phyloP scores from a whole-genome alignment of 2,797 vertebrate species.

The Sebastes matsubarae region DNA sequence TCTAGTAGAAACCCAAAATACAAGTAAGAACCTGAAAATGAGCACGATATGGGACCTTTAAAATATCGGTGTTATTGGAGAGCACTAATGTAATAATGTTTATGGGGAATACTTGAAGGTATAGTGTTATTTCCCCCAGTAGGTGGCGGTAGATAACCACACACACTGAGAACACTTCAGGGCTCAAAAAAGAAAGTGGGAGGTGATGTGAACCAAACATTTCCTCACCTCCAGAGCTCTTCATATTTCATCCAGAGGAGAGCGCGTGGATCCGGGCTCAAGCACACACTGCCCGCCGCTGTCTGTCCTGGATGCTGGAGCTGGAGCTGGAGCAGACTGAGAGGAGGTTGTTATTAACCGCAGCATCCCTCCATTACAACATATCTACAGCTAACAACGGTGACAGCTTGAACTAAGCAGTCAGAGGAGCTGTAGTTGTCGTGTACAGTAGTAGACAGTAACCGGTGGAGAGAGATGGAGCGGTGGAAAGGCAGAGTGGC shows the following conservation, averaged over 20 bases:
- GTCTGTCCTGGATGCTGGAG: constrained; percentile 65
- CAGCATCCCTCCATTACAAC: constrained; percentile 31
- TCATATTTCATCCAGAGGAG: constrained; percentile 73
- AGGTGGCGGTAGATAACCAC: constrained; percentile 35
- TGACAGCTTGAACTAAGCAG: neutral
- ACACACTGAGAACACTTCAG: neutral
- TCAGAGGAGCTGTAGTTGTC: neutral
- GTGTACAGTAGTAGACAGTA: neutral
- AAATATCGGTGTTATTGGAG: too few relatives aligned
- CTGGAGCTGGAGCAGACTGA: constrained; percentile 22
- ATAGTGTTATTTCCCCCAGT: constrained; percentile 17
- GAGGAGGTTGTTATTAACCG: constrained; percentile 13
- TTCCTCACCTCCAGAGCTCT: constrained; percentile 33
- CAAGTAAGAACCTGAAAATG: too few relatives aligned
- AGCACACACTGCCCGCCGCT: constrained; percentile 34
- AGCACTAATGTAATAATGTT: neutral
- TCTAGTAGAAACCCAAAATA: too few relatives aligned
- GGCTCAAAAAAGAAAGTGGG: constrained; percentile 59
- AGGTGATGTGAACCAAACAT: constrained; percentile 64
- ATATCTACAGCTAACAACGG: neutral
- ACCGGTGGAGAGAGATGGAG: constrained; percentile 83
- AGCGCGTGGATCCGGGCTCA: constrained; percentile 69
- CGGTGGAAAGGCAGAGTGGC: constrained; percentile 93
- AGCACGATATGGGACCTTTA: too few relatives aligned
- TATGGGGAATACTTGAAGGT: neutral